Conservation (phyloP, 2,797 vertebrate genomes). For the Gymnopithys bicolor region DNA sequence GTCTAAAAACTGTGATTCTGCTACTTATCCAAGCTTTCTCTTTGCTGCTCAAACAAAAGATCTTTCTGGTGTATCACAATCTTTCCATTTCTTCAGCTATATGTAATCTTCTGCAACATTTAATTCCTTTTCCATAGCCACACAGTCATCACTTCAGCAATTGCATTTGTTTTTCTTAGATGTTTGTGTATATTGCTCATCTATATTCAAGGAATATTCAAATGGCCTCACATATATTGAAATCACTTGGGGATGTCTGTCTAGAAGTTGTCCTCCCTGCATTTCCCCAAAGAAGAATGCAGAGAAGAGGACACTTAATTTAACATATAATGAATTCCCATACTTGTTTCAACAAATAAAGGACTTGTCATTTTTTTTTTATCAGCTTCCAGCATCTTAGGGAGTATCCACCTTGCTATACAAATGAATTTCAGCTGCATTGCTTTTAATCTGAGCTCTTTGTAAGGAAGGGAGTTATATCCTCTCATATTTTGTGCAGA, state of each 20-base stretch:
- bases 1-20: neutral
- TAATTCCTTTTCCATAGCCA: conserved; percentile 9
- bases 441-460: neutral
- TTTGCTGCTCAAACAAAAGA: neutral
- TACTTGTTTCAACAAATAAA: conserved; percentile 13
- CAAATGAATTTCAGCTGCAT: neutral
- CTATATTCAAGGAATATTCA: conserved; percentile 12
- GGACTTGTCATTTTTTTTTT: neutral
- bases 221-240: neutral
- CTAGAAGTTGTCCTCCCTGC: neutral
- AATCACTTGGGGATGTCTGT: neutral
- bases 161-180: conserved; percentile 16
- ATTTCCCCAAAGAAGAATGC: neutral
- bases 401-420: neutral
- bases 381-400: neutral
- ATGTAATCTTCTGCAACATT: neutral
- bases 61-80: neutral
- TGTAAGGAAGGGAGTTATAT: neutral
- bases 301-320: neutral
- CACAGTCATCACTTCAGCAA: conserved; percentile 7
- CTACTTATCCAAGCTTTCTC: neutral
- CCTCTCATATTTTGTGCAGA: neutral
- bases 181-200: conserved; percentile 2
- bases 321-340: neutral
- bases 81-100: neutral